Base-by-base conservation (phyloP, 2,113 vertebrate species). In the Rhea pennata region DNA sequence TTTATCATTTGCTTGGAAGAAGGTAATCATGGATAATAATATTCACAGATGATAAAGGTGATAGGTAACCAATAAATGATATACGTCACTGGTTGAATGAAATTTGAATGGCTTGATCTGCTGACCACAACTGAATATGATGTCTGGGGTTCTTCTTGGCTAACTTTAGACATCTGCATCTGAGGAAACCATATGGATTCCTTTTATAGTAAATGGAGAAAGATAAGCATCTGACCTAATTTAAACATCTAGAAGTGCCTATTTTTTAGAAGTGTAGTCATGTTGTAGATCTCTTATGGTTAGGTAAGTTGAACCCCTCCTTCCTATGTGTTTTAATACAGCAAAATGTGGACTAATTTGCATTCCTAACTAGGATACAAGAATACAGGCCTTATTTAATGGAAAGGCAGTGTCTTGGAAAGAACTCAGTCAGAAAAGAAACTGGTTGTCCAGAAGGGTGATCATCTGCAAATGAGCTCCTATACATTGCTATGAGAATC, bases 131-230 rank as follows among this genome's bases (percentile, higher is more conserved):
- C 23, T 64, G 44, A 72, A 65, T 79, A 54, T 88, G 23, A 66
- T 85, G 48, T 51, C 70, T 82, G 74, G 22, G 62, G 9, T 69
- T 87, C 87, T 77, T 66, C 70, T 89, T 50, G 72, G 78, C 81
- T 94, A 85, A 90, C 84, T 95, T 95, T 88, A 92, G 92, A 56
- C 58, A 79, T 69, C 77, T 76, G n/a, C 77, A 87, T 91, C 77
- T 85, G 58, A 87, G 58, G 44, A 94, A 92, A 71, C 29, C 0
- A 0, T 40, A 66, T 14, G 51, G 71, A 79, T 73, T 91, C 91
- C 94, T 89, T 95, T 95, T 92, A 91, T 85, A 96, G 93, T 46
- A 74, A 90, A 4, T 66, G 50, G 50, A 87, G 53, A 78, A n/a
- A 87, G 84, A 77, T 14, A 91, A 58, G 78, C 81, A 73, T 90